phyloP scores from a whole-genome alignment of 2,888 invertebrate genomes.

The Arge pagana region DNA sequence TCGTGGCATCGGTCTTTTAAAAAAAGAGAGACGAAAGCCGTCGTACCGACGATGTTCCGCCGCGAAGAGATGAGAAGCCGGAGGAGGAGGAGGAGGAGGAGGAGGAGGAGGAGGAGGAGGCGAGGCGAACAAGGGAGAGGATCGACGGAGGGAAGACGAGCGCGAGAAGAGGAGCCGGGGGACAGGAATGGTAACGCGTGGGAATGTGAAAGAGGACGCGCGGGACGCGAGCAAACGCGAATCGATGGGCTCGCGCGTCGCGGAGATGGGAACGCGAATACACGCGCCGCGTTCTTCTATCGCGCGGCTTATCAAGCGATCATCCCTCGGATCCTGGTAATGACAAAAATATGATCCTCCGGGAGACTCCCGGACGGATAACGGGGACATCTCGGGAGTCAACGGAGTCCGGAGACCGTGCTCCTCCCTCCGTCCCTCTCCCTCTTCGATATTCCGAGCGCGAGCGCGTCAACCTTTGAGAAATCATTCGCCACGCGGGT shows the following conservation, averaged over 20 bases:
- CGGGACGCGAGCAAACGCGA: no score
- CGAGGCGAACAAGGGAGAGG: background rate
- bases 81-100: background rate
- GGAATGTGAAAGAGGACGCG: no score
- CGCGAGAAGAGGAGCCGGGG: no score
- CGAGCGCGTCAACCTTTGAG: no score
- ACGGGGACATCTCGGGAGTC: slow-evolving; percentile 7
- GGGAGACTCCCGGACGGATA: slow-evolving; percentile 9
- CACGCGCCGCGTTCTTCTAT: slow-evolving; percentile 1
- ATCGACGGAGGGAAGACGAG: background rate
- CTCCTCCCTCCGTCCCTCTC: background rate
- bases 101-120: background rate
- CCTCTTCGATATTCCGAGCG: no score
- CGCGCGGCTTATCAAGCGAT: slow-evolving; percentile 16
- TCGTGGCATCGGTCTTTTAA: background rate
- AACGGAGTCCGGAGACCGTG: slow-evolving; percentile 7
- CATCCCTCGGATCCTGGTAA: slow-evolving; percentile 23
- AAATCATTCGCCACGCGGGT: no score
- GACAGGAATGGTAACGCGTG: no score
- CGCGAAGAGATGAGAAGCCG: slow-evolving; percentile 1
- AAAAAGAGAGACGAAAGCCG: no score
- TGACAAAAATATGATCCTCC: slow-evolving; percentile 25
- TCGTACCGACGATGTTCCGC: no score
- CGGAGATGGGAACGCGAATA: slow-evolving; percentile 19
- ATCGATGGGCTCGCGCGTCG: slow-evolving; percentile 19